These are phyloP conservation scores for Vanessa tameamea DNA, from an alignment of 1,140 invertebrate species.

Conservation along the genomic window DNA sequence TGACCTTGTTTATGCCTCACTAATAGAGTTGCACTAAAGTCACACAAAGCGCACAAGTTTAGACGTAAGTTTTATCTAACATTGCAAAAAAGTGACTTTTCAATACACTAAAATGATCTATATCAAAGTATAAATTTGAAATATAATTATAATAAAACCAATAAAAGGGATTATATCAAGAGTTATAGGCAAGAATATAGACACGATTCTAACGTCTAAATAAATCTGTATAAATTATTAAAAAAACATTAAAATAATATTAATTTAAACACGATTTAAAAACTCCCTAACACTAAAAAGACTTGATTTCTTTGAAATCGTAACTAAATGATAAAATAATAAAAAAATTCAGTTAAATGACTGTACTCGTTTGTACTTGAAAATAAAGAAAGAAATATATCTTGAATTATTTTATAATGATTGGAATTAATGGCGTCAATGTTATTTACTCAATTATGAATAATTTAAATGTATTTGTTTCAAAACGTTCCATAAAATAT, in stretches of 20 bases:
- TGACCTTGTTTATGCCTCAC: background rate
- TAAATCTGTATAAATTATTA: constrained; percentile 48
- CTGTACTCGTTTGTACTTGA: constrained; percentile 44
- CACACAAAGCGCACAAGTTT: constrained; percentile 17
- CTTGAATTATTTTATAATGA: background rate
- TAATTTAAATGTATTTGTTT: background rate
- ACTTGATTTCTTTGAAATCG: constrained; percentile 66
- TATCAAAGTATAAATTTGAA: constrained; percentile 35
- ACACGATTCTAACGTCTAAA: constrained; percentile 51
- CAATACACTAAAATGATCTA: constrained; percentile 49
- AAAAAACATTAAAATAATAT: constrained; percentile 38
- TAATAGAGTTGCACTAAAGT: background rate
- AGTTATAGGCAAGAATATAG: constrained; percentile 61
- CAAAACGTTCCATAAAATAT: background rate
- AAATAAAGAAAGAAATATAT: constrained; percentile 18
- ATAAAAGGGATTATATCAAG: constrained; percentile 47
- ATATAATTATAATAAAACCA: constrained; percentile 33
- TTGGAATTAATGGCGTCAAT: background rate
- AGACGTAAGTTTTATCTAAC: constrained; percentile 38
- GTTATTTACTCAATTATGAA: background rate
- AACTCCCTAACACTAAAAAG: constrained; percentile 27
- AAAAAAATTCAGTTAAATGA: constrained; percentile 27
- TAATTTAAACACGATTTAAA: constrained; percentile 31
- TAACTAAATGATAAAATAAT: constrained; percentile 20
- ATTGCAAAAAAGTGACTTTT: constrained; percentile 43